Percentiles rank a stretch among this genome's conserved stretches.
Evolutionary conservation across 2,113 vertebrate genomes (phyloP).

Genomic region (Macaca mulatta): DNA sequence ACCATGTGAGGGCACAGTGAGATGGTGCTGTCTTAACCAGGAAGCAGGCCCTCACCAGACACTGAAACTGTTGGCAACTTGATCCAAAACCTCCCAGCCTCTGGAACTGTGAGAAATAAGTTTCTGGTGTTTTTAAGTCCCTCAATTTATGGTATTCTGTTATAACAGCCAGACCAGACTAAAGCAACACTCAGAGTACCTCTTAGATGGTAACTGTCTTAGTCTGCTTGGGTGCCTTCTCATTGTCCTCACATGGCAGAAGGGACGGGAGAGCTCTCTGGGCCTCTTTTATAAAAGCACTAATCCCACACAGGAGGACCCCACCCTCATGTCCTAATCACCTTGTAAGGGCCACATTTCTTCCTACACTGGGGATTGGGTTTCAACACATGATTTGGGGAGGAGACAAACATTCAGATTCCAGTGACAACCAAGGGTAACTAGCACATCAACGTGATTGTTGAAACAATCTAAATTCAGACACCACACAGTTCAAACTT

Average conservation of each 20-base stretch:
- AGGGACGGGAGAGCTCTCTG: not conserved
- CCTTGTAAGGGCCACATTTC: too few species aligned
- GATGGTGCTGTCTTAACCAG: not conserved
- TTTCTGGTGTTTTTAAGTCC: not conserved
- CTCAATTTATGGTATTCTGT: not conserved
- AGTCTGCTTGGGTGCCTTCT: not conserved
- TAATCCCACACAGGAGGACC: not conserved
- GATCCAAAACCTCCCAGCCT: not conserved
- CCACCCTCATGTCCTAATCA: not conserved
- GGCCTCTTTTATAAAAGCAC: not conserved
- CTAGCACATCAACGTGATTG: not conserved
- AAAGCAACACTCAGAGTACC: not conserved
- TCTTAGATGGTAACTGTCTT: not conserved
- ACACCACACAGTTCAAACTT: not conserved
- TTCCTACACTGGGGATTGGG: not conserved
- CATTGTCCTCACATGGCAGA: not conserved
- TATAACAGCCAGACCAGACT: not conserved
- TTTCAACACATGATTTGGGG: not conserved
- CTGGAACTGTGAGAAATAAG: not conserved
- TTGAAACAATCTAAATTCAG: not conserved
- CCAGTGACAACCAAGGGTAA: not conserved
- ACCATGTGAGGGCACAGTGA: not conserved
- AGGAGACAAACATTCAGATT: not conserved
- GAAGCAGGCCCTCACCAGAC: not conserved
- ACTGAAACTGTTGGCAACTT: not conserved